A percentile compares a stretch with the other conserved stretches of the same genome.
phyloP scores from a whole-genome alignment of 2,797 vertebrate species.

The Argya squamiceps region DNA sequence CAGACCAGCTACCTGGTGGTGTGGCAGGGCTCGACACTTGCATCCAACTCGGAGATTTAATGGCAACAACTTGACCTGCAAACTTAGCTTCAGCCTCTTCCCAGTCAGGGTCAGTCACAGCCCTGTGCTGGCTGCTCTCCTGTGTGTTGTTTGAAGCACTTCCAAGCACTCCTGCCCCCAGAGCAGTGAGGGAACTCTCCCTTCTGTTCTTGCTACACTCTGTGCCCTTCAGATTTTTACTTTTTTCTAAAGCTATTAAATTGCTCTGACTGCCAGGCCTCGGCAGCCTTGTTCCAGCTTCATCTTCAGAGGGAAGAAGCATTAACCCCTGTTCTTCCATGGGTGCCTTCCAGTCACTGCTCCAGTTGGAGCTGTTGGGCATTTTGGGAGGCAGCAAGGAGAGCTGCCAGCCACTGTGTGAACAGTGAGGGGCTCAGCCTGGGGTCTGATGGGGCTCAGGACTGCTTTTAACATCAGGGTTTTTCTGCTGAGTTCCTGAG shows the following conservation, averaged over 20 bases:
- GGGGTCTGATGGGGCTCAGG: background rate
- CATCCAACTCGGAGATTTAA: background rate
- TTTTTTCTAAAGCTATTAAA: background rate
- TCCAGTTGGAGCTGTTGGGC: background rate
- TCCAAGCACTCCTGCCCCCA: background rate
- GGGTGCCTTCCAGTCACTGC: background rate
- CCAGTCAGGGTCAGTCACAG: background rate
- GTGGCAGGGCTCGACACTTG: rapidly evolving
- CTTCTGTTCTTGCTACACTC: background rate
- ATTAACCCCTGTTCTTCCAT: background rate
- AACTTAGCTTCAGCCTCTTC: background rate
- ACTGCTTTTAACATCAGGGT: background rate
- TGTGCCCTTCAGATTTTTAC: background rate
- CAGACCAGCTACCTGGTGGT: rapidly evolving
- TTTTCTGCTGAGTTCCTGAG: background rate
- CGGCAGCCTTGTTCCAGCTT: background rate
- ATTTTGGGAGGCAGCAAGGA: background rate
- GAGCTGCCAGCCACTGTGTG: rapidly evolving
- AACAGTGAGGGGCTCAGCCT: background rate
- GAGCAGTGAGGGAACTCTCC: background rate
- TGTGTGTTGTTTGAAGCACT: background rate
- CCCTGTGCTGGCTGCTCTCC: background rate
- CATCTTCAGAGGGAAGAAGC: background rate
- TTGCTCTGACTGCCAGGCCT: background rate
- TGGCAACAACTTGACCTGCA: background rate